These are phyloP conservation scores for Synergus gifuensis DNA, from an alignment of 2,888 invertebrate species.

Conservation along the genomic window DNA sequence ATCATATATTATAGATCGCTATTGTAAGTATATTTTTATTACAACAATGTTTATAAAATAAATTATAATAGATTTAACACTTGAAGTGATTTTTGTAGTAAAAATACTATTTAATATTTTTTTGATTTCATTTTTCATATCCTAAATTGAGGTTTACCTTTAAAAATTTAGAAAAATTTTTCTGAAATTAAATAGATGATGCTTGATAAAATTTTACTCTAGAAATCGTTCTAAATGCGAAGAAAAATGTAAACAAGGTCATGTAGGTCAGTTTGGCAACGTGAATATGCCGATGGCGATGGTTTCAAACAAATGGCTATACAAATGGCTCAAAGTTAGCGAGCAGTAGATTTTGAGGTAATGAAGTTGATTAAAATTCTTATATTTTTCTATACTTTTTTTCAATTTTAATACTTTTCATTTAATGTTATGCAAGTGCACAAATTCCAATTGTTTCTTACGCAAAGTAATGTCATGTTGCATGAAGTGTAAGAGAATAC, in stretches of 20 bases:
- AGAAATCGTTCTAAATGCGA: slow-evolving; percentile 14
- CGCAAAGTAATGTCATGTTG: background rate
- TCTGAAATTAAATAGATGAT: background rate
- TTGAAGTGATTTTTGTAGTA: background rate
- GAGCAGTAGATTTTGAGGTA: background rate
- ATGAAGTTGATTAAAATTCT: background rate
- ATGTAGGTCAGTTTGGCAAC: background rate
- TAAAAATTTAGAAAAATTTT: background rate
- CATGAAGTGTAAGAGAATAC: background rate
- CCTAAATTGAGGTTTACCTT: no score
- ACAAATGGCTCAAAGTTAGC: no score
- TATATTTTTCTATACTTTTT: background rate
- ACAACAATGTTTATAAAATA: slow-evolving; percentile 56
- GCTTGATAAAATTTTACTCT: background rate
- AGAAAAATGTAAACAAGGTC: slow-evolving; percentile 23
- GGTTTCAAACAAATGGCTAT: slow-evolving; percentile 8
- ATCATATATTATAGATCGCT: slow-evolving; percentile 43
- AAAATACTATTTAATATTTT: background rate
- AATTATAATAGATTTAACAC: slow-evolving; percentile 49
- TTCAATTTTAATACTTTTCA: background rate
- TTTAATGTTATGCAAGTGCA: background rate
- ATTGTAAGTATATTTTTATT: slow-evolving; percentile 67
- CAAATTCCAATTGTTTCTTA: background rate
- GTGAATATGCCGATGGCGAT: background rate
- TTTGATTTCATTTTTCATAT: background rate